Evolutionary conservation across 1,140 invertebrate genomes (phyloP), one percentile per base, ranked within the genome.

Genomic region (Dolichoris vasculosae): DNA sequence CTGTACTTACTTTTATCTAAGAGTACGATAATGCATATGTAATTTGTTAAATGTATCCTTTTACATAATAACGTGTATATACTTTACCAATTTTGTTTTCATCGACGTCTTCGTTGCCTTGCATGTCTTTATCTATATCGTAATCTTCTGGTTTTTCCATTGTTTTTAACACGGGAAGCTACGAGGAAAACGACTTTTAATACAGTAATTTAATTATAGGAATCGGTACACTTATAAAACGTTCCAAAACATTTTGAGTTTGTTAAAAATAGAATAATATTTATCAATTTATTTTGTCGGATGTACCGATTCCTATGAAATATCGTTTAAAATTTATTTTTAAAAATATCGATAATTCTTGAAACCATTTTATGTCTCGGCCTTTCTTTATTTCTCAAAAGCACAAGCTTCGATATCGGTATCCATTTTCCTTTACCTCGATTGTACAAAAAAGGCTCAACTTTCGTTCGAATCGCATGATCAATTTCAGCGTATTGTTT

Each of bases 371-470:
- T 97, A 88, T 97, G 96, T 67, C 96, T 95, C 0, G 96, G 94
- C 43, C 97, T 93, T 88, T 98, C 97, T 89, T 97, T 97, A 91
- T 99, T 99, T 87, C 98, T 94, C 32, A 97, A 92, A 20, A 98
- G 93, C 15, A 99, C 97, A 3, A 99, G 91, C 90, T 98, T 96
- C 0, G 96, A 96, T 87, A 99, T 96, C 0, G 97, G 97, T 89
- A 99, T 96, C 92, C 97, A 96, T 81, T 96, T 96, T 0, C 98
- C 98, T 89, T 96, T 95, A 2, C 98, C 98, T 91, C 96, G 97
- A 90, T 99, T 98, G 92, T 99, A 99, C 15, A 99, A 92, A 94
- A 98, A 99, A 0, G 97, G 97, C 88, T 97, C 96, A 1, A 99
- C 97, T 92, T 98, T 97, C 9, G 96, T 97, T 92, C 97, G 96